Conservation (phyloP, 2,888 invertebrate genomes). For the Drosophila rubida region DNA sequence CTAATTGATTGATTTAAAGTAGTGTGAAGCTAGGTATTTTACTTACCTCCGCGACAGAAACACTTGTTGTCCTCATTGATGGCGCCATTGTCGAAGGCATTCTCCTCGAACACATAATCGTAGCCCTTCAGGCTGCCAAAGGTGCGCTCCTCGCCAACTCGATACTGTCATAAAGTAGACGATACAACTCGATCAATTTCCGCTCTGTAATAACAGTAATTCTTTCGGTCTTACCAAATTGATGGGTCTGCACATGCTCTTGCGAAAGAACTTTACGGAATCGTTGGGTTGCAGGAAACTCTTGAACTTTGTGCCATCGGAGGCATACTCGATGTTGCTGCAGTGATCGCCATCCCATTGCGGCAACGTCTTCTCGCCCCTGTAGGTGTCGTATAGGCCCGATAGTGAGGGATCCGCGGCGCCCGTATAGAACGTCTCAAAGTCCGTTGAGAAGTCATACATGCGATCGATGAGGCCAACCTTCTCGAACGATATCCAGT, state of each 20-base stretch:
- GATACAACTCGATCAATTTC: neutral
- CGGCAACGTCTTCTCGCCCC: conserved; percentile 89
- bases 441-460: conserved; percentile 93
- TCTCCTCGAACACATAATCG: conserved; percentile 91
- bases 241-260: conserved; percentile 94
- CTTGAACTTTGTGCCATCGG: conserved; percentile 94
- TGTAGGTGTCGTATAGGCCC: conserved; percentile 91
- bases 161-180: conserved; percentile 85
- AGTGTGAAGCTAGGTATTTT: neutral
- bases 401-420: conserved; percentile 87
- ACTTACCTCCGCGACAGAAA: conserved; percentile 89
- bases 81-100: conserved; percentile 92
- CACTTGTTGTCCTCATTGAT: conserved; percentile 91
- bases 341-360: conserved; percentile 92
- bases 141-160: conserved; percentile 86
- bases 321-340: conserved; percentile 90
- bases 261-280: conserved; percentile 90
- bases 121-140: conserved; percentile 89
- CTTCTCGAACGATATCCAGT: conserved; percentile 94
- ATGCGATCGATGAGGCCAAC: conserved; percentile 95
- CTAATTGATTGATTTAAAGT: conserved; percentile 7
- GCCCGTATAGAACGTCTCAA: conserved; percentile 92
- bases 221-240: conserved; percentile 87
- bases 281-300: conserved; percentile 90
- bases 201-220: neutral